Conservation (phyloP, 2,888 invertebrate genomes). For the Cheilosia vulpina region DNA sequence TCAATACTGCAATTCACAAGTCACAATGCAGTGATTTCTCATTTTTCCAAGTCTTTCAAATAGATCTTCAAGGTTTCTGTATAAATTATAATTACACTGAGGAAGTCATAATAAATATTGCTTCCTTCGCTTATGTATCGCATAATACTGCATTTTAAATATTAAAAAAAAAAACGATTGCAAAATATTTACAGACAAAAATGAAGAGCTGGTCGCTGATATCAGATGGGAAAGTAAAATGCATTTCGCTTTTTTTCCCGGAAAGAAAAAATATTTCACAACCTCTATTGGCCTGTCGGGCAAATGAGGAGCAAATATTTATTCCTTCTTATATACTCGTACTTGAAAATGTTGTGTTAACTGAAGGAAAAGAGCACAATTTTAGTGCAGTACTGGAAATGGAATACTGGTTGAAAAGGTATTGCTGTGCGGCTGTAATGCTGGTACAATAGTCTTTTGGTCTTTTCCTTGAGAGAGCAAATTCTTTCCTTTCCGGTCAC, state of each 20-base stretch:
- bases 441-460: neutral
- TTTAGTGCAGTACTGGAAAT: neutral
- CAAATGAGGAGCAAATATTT: constrained; percentile 39
- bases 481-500: constrained; percentile 5
- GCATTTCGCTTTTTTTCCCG: constrained; percentile 19
- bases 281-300: constrained; percentile 32
- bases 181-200: neutral
- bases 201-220: neutral
- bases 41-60: too few species aligned
- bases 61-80: neutral
- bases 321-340: constrained; percentile 27
- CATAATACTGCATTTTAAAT: constrained; percentile 9
- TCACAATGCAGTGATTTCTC: too few species aligned
- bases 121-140: neutral
- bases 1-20: too few species aligned
- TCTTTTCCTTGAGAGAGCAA: neutral
- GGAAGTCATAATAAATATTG: constrained; percentile 3
- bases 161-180: neutral
- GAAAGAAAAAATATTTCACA: constrained; percentile 13
- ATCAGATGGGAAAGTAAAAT: constrained; percentile 19
- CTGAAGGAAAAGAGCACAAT: neutral
- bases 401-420: neutral
- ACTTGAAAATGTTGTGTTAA: constrained; percentile 27
- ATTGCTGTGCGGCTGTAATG: neutral
- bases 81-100: neutral